A percentile compares a stretch with the other conserved stretches of the same genome.
Evolutionary conservation across 2,888 invertebrate species (phyloP).

Genomic region (Aethes cnicana): DNA sequence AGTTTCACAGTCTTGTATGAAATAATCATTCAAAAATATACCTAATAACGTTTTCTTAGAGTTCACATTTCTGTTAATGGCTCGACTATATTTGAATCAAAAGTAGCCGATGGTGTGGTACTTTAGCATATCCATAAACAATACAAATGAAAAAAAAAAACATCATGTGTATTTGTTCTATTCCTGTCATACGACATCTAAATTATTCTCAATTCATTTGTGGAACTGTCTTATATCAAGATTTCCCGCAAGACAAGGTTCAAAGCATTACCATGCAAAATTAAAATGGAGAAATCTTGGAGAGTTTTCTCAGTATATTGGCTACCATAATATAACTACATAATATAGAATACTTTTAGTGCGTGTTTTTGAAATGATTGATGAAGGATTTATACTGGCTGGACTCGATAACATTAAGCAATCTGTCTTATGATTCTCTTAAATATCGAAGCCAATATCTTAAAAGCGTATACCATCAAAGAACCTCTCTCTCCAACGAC

Average conservation of each 20-base stretch:
- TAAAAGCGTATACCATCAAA: not conserved
- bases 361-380: conserved; percentile 3
- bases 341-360: too few species aligned
- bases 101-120: too few species aligned
- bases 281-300: not conserved
- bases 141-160: too few species aligned
- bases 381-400: conserved; percentile 2
- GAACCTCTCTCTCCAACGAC: conserved; percentile 12
- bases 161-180: conserved; percentile 3
- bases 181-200: conserved; percentile 9
- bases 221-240: not conserved
- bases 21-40: too few species aligned
- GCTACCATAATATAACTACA: not conserved
- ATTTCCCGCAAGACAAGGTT: conserved; percentile 8
- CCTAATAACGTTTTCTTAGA: too few species aligned
- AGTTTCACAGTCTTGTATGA: not conserved
- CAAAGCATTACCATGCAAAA: conserved; percentile 5
- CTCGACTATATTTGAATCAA: not conserved
- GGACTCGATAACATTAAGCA: not conserved
- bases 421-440: conserved; percentile 2
- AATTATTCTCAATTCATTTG: conserved; percentile 20
- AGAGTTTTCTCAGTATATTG: not conserved
- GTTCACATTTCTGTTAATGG: too few species aligned
- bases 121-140: too few species aligned
- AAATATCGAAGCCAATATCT: not conserved